Conservation (phyloP, 2,888 invertebrate genomes). For the Caenorhabditis uteleia region DNA sequence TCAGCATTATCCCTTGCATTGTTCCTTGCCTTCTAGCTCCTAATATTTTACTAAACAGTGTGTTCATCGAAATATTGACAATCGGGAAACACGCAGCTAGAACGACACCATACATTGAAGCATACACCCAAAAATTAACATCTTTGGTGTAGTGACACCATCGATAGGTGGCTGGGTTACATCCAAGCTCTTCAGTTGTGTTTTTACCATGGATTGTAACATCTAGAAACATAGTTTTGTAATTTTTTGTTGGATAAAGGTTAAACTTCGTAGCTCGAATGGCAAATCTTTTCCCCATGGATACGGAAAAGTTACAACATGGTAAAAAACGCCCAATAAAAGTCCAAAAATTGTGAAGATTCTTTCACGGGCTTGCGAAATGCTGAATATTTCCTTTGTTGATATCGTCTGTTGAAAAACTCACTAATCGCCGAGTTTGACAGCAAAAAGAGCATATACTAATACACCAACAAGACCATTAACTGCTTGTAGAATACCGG, state of each 20-base stretch:
- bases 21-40: conserved; percentile 49
- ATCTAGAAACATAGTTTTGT: conserved; percentile 3
- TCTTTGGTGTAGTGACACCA: conserved; percentile 43
- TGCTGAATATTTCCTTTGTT: conserved; percentile 26
- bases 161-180: conserved; percentile 29
- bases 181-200: conserved; percentile 37
- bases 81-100: conserved; percentile 50
- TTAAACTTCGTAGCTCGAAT: conserved; percentile 13
- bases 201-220: conserved; percentile 25
- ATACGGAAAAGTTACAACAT: conserved; percentile 47
- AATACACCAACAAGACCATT: conserved; percentile 44
- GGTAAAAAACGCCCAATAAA: conserved; percentile 39
- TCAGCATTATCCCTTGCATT: conserved; percentile 52
- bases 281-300: conserved; percentile 32
- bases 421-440: conserved; percentile 46
- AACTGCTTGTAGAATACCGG: conserved; percentile 43
- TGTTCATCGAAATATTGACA: conserved; percentile 52
- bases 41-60: conserved; percentile 48
- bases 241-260: too few species aligned
- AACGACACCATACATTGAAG: conserved; percentile 40
- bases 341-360: conserved; percentile 48
- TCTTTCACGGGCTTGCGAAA: conserved; percentile 42
- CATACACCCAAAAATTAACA: conserved; percentile 50
- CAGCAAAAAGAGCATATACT: conserved; percentile 43
- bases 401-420: conserved; percentile 8